Evolutionary conservation across 2,888 invertebrate genomes (phyloP).

Genomic region (Zele albiditarsus): DNA sequence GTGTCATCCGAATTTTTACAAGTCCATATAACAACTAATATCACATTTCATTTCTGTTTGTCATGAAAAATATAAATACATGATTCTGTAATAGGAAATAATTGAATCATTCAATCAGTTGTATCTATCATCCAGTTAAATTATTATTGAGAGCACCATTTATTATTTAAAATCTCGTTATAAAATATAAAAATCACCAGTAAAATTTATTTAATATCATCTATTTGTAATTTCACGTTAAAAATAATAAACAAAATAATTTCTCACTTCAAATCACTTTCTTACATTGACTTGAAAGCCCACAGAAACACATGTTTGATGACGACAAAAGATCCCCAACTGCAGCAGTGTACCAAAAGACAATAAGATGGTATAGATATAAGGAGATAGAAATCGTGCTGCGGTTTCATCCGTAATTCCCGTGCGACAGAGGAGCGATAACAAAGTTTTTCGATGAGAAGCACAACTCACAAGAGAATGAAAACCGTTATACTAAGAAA

Average conservation of each 20-base stretch:
- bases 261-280: background rate
- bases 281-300: background rate
- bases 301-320: slow-evolving; percentile 1
- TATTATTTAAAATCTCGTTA: too few species aligned
- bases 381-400: slow-evolving; percentile 14
- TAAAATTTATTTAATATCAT: too few species aligned
- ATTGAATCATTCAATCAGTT: too few species aligned
- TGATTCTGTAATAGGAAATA: too few species aligned
- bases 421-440: slow-evolving; percentile 26
- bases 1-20: too few species aligned
- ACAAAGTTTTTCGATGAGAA: slow-evolving; percentile 28
- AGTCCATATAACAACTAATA: too few species aligned
- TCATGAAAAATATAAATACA: too few species aligned
- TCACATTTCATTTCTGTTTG: too few species aligned
- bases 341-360: background rate
- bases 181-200: too few species aligned
- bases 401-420: slow-evolving; percentile 41
- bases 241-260: background rate
- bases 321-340: slow-evolving; percentile 13
- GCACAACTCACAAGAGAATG: slow-evolving; percentile 31
- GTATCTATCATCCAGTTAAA: too few species aligned
- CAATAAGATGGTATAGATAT: background rate
- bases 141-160: too few species aligned
- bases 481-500: slow-evolving; percentile 18
- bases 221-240: background rate